Evolutionary conservation across 2,888 invertebrate genomes (phyloP).

Genomic region (Temnothorax unifasciatus): DNA sequence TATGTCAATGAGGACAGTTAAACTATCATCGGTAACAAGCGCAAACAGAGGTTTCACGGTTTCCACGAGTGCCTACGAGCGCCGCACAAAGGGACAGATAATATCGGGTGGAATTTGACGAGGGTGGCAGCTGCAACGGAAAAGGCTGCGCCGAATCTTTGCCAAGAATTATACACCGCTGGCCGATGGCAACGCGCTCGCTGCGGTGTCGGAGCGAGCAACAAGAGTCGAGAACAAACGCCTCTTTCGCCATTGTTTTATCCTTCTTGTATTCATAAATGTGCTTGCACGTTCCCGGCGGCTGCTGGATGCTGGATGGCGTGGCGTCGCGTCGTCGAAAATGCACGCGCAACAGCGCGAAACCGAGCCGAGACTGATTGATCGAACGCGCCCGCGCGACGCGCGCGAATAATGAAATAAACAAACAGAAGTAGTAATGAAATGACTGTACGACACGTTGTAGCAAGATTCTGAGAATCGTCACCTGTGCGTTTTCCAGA

Average conservation of each 20-base stretch:
- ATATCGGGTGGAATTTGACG: slow-evolving; percentile 57
- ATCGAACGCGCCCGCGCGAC: slow-evolving; percentile 29
- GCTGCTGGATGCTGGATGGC: not conserved
- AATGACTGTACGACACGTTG: not conserved
- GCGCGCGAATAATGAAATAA: not conserved
- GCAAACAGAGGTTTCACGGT: not conserved
- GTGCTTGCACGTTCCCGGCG: not conserved
- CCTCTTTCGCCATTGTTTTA: slow-evolving; percentile 63
- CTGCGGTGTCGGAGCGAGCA: not conserved
- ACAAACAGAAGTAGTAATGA: not conserved
- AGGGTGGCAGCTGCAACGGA: slow-evolving; percentile 59
- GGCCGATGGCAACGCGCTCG: slow-evolving; percentile 13
- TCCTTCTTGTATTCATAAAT: slow-evolving; percentile 27
- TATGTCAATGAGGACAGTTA: slow-evolving; percentile 17
- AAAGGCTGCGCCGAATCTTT: slow-evolving; percentile 34
- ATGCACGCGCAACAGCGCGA: slow-evolving; percentile 18
- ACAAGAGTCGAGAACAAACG: slow-evolving; percentile 30
- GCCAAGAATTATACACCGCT: slow-evolving; percentile 63
- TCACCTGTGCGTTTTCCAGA: slow-evolving; percentile 3
- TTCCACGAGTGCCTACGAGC: not conserved
- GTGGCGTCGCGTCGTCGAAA: slow-evolving; percentile 37
- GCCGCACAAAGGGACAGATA: not conserved
- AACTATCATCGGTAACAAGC: slow-evolving; percentile 2
- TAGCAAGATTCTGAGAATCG: slow-evolving; percentile 1
- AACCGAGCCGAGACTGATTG: slow-evolving; percentile 44